Evolutionary conservation across 2,113 vertebrate genomes (phyloP), one percentile per base, ranked within the genome.

Genomic region (Peromyscus maniculatus): DNA sequence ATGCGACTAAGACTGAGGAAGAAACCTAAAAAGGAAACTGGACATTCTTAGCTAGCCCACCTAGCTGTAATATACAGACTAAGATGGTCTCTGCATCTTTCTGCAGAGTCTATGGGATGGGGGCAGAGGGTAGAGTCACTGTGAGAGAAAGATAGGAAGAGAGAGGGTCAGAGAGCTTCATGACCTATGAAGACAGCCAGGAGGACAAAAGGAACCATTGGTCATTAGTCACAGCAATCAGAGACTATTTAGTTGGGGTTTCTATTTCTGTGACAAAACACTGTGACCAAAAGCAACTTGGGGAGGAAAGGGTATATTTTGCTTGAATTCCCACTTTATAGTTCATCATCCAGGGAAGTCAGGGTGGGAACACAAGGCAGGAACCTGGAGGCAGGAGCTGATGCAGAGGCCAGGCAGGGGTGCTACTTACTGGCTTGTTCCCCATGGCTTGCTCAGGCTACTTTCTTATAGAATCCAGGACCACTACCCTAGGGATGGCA

Each of bases 131-230:
- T 6, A 67, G 57, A 67, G 80, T 33, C 74, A 79, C 43, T 5
- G 64, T 62, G n/a, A 12, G 0, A 43, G 36, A 57, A 39, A 78
- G 55, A 64, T 49, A 43, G 0, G 69, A 24, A 15, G 17, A 46
- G n/a, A 3, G 4, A 52, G 17, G 15, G 39, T n/a, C 19, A 36
- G n/a, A 87, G 77, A 87, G 24, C 24, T 7, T 9, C 49, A 13
- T 24, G 21, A 7, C 2, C 1, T 26, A 7, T 36, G 28, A 80
- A 64, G n/a, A n/a, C 26, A 74, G 28, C 22, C 3, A 31, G 74
- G 59, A 36, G 33, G 8, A 12, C 19, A 0, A 5, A 5, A 67
- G 66, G 28, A 67, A 46, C 2, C 2, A 1, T 17, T 16, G 0
- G 5, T 19, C 13, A 11, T 33, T n/a, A 9, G 49, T 22, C 7